phyloP scores from a whole-genome alignment of 2,797 vertebrate genomes.

The Epinephelus malabaricus region DNA sequence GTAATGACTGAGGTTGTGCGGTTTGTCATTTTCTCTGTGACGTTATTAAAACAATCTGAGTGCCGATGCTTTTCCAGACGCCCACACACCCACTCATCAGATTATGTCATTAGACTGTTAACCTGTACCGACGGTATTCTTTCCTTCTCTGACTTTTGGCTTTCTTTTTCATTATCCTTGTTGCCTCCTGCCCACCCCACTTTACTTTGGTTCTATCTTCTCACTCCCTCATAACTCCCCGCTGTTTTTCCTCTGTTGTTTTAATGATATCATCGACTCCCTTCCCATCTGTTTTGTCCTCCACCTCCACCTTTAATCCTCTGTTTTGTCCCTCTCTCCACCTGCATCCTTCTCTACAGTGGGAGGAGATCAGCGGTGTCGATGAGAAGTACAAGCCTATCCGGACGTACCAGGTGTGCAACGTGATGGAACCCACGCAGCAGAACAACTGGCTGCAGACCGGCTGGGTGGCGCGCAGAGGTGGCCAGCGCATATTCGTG shows the following conservation, averaged over 20 bases:
- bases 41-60: slow-evolving; percentile 19
- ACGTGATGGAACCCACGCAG: slow-evolving; percentile 96
- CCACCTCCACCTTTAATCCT: not conserved
- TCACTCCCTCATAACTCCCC: not conserved
- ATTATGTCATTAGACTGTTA: slow-evolving; percentile 36
- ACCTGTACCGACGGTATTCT: slow-evolving; percentile 3
- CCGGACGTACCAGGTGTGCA: slow-evolving; percentile 97
- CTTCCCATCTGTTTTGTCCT: not conserved
- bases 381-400: slow-evolving; percentile 96
- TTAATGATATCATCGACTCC: not conserved
- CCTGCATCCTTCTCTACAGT: slow-evolving; percentile 78
- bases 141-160: slow-evolving; percentile 10
- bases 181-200: not conserved
- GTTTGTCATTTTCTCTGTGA: slow-evolving; percentile 40
- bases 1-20: slow-evolving; percentile 18
- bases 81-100: slow-evolving; percentile 38
- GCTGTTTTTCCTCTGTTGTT: not conserved
- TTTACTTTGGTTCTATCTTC: not conserved
- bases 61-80: slow-evolving; percentile 11
- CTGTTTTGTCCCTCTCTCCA: not conserved
- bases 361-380: slow-evolving; percentile 98
- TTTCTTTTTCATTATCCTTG: slow-evolving; percentile 17
- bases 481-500: slow-evolving; percentile 95
- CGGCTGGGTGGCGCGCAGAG: slow-evolving; percentile 91
- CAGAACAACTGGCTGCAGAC: slow-evolving; percentile 99